Base-by-base conservation (phyloP, 2,888 invertebrate genomes). In the Tetheella fluctuosa region DNA sequence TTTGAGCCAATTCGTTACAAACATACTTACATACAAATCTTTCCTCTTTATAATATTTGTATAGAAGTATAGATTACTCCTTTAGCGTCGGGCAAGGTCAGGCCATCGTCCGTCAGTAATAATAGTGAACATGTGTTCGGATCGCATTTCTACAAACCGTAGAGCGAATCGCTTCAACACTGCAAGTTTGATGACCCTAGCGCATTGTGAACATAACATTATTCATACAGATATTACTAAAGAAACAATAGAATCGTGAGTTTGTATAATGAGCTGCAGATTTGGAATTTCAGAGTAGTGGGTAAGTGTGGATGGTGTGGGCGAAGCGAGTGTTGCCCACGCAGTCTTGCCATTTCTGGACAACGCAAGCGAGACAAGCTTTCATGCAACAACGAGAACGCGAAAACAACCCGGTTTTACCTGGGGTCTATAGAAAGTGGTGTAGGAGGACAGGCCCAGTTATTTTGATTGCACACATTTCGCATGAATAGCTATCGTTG, bases 401-500 rank as follows among this genome's bases (percentile, higher is more conserved):
- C 60, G 64, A 65, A 67, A 70, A 74, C 67, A 65, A 72, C 67
- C 73, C 63, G 68, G 66, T 71, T 62, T 64, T 65, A 65, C 59
- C 67, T 62, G 59, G 67, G 67, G 58, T 59, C 59, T 72, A 71
- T 78, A 87, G 86, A 86, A 89, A 88, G 84, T 66, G n/a, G 78
- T 78, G 89, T 90, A 83, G 90, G 90, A 74, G 84, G 86, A 80
- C 80, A 75, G 67, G n/a, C 64, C 69, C 69, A 55, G 76, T 74
- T 76, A 74, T 70, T 72, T 75, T 71, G 61, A 81, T 73, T 74
- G 76, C 70, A 69, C 67, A 68, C 64, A 65, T 76, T 70, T 74
- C 68, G 61, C 67, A 61, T 70, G 64, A 65, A 61, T 54, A 67
- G 59, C 59, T 62, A 48, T 63, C 65, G 68, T 59, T 55, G 13